Percentiles rank a stretch among this genome's conserved stretches.
Evolutionary conservation across 1,140 invertebrate species (phyloP).

Genomic region (Ylistrum balloti): DNA sequence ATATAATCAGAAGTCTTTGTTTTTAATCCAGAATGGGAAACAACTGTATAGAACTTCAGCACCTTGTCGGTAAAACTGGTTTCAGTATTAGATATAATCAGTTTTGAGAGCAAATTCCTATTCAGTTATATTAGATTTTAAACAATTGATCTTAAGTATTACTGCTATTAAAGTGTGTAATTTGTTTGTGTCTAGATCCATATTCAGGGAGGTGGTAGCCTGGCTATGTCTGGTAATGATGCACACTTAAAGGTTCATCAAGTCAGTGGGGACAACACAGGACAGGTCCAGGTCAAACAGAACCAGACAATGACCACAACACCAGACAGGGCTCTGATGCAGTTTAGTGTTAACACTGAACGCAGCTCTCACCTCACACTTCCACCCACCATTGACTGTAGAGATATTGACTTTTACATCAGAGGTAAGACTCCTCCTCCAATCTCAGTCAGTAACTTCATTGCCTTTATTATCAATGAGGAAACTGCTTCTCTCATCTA

Average conservation of each 20-base stretch:
- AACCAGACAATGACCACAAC: conserved; percentile 65
- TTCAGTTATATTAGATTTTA: no score
- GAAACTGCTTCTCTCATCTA: no score
- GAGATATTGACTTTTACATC: conserved; percentile 71
- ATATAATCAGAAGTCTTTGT: no score
- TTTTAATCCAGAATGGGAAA: no score
- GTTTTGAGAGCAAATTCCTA: no score
- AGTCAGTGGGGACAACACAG: conserved; percentile 71
- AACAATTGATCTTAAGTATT: no score
- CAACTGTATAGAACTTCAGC: no score
- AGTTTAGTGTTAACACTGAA: conserved; percentile 67
- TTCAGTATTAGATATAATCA: no score
- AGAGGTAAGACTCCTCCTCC: conserved; percentile 65
- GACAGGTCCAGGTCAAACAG: conserved; percentile 62
- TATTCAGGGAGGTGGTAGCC: conserved; percentile 65
- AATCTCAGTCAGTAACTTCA: no score
- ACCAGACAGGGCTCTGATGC: conserved; percentile 62
- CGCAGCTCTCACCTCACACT: conserved; percentile 65
- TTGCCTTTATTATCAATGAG: no score
- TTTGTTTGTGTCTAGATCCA: conserved; percentile 63
- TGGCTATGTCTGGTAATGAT: conserved; percentile 64
- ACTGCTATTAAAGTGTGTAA: no score
- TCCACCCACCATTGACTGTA: conserved; percentile 71
- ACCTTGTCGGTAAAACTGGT: no score
- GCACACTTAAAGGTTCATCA: conserved; percentile 61